phyloP scores from a whole-genome alignment of 2,888 invertebrate species.

The Labia minor region DNA sequence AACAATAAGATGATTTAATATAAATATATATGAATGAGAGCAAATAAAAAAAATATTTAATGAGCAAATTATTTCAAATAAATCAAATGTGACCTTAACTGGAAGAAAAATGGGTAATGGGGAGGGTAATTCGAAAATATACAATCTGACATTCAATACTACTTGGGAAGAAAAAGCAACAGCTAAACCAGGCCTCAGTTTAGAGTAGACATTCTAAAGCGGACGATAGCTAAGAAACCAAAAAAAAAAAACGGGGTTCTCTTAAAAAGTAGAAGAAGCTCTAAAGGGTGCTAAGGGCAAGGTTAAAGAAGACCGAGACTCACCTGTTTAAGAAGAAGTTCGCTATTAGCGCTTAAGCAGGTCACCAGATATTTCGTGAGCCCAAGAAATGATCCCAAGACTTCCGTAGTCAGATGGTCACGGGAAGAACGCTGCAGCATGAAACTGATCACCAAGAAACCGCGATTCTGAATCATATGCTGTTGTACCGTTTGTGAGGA shows the following conservation, averaged over 20 bases:
- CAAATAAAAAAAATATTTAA: neutral
- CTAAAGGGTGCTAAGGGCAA: too few species aligned
- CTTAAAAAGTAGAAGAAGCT: too few species aligned
- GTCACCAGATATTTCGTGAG: conserved; percentile 88
- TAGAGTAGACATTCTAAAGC: neutral
- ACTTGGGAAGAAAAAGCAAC: neutral
- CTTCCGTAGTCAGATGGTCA: conserved; percentile 88
- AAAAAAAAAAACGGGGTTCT: too few species aligned
- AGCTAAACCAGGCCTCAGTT: neutral
- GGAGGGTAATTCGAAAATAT: too few species aligned
- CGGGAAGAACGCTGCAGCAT: conserved; percentile 87
- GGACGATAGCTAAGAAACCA: neutral
- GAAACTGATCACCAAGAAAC: conserved; percentile 95
- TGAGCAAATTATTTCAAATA: neutral
- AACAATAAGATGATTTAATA: too few species aligned
- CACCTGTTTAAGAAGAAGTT: conserved; percentile 85
- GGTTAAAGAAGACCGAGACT: conserved; percentile 24
- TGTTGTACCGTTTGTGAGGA: conserved; percentile 96
- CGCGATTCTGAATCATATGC: conserved; percentile 97
- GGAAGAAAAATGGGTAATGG: neutral
- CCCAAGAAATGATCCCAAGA: conserved; percentile 81
- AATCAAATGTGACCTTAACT: neutral
- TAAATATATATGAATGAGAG: too few species aligned
- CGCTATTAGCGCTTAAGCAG: conserved; percentile 84
- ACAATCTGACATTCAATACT: too few species aligned